Percentiles rank a stretch among this genome's conserved stretches.
These are phyloP conservation scores for Telmatochromis bifrenatus DNA, from an alignment of 2,113 vertebrate species.

Conservation along the genomic window DNA sequence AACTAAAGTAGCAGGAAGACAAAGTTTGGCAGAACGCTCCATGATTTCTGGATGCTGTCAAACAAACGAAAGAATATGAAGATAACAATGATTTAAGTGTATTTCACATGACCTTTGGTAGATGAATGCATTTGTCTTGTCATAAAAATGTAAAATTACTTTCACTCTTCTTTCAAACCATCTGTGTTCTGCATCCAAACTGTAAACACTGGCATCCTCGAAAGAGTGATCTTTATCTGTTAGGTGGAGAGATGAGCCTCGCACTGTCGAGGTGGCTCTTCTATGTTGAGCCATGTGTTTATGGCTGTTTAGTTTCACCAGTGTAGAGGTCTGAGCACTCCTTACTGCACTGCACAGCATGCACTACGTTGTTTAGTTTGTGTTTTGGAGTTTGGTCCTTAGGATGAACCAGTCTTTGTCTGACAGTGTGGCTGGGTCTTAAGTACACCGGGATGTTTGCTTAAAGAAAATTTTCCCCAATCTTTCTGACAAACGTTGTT, in stretches of 20 bases:
- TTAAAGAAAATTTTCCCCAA: not conserved
- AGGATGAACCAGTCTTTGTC: rapidly evolving
- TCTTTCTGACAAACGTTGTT: not conserved
- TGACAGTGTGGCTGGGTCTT: not conserved
- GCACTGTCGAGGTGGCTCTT: not conserved
- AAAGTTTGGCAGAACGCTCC: not conserved
- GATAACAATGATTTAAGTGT: not conserved
- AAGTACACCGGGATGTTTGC: not conserved
- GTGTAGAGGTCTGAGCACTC: not conserved
- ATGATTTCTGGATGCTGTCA: not conserved
- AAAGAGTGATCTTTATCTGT: not conserved
- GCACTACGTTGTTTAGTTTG: not conserved
- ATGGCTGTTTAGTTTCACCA: not conserved
- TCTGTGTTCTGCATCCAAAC: not conserved
- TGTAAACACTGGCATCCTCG: not conserved
- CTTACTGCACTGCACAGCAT: not conserved
- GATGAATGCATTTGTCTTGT: not conserved
- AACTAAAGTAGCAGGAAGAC: not conserved
- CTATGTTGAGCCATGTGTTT: not conserved
- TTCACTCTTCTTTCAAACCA: not conserved
- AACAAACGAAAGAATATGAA: not conserved
- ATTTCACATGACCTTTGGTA: not conserved
- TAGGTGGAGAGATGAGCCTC: not conserved
- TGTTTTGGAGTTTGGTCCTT: not conserved
- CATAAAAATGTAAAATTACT: not conserved